Evolutionary conservation across 2,113 vertebrate genomes (phyloP).

Genomic region (Pollachius pollachius): DNA sequence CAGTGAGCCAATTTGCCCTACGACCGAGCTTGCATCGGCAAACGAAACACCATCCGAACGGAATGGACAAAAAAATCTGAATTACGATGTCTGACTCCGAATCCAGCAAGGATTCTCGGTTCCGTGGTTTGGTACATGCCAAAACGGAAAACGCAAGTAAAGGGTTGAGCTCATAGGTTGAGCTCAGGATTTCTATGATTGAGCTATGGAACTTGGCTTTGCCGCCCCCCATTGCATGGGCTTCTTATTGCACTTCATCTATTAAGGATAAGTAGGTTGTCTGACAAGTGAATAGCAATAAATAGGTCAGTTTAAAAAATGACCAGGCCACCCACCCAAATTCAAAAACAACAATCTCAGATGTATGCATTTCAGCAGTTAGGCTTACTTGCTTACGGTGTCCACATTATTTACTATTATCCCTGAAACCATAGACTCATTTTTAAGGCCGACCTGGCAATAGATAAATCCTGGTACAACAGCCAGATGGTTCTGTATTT

Average conservation of each 20-base stretch:
- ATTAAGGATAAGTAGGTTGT: slow-evolving; percentile 1
- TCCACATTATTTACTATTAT: no score
- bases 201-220: background rate
- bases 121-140: slow-evolving; percentile 42
- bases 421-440: no score
- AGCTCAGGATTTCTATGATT: no score
- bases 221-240: slow-evolving; percentile 52
- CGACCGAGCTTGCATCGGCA: slow-evolving; percentile 35
- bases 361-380: no score
- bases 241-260: slow-evolving; percentile 6
- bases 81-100: slow-evolving; percentile 45
- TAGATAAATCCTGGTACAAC: no score
- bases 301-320: no score
- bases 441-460: no score
- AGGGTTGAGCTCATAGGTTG: no score
- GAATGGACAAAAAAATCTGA: slow-evolving; percentile 34
- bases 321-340: no score
- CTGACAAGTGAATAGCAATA: background rate
- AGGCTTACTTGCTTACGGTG: no score
- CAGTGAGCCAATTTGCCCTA: slow-evolving; percentile 29
- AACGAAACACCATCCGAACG: slow-evolving; percentile 56
- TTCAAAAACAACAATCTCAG: no score
- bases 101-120: slow-evolving; percentile 8
- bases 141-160: background rate
- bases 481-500: background rate